Conservation (phyloP, 2,113 vertebrate species). For the Vanacampus margaritifer region DNA sequence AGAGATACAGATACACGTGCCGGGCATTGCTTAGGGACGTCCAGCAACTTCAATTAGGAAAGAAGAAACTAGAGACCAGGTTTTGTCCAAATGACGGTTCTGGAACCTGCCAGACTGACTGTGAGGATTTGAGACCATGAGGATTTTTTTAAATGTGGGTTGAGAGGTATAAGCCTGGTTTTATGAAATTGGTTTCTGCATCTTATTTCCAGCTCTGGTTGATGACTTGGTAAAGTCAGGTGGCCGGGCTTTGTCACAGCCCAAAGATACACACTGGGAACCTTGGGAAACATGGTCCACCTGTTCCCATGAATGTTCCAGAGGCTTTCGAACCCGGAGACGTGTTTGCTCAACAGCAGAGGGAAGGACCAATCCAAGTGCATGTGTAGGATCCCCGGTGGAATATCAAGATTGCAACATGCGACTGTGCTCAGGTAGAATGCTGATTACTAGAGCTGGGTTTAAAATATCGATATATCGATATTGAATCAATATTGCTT, state of each 20-base stretch:
- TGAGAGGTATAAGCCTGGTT: neutral
- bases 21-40: constrained; percentile 84
- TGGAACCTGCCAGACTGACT: constrained; percentile 83
- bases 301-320: constrained; percentile 88
- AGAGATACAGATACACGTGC: constrained; percentile 92
- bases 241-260: constrained; percentile 57
- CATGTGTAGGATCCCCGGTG: constrained; percentile 59
- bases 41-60: constrained; percentile 88
- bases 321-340: constrained; percentile 77
- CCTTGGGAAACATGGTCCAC: constrained; percentile 88
- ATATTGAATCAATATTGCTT: too few relatives aligned
- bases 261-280: constrained; percentile 83
- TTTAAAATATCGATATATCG: too few relatives aligned
- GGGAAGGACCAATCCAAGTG: constrained; percentile 49
- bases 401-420: constrained; percentile 92
- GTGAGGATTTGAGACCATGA: constrained; percentile 64
- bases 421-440: constrained; percentile 79
- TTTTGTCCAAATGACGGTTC: constrained; percentile 85
- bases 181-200: neutral
- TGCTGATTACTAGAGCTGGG: too few relatives aligned
- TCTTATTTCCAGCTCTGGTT: constrained; percentile 78
- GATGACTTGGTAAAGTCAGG: constrained; percentile 81
- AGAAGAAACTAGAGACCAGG: constrained; percentile 85
- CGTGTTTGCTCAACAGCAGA: constrained; percentile 57
- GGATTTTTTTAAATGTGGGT: neutral